A percentile compares a stretch with the other conserved stretches of the same genome.
Evolutionary conservation across 2,888 invertebrate genomes (phyloP).

Genomic region (Mimumesa dahlbomi): DNA sequence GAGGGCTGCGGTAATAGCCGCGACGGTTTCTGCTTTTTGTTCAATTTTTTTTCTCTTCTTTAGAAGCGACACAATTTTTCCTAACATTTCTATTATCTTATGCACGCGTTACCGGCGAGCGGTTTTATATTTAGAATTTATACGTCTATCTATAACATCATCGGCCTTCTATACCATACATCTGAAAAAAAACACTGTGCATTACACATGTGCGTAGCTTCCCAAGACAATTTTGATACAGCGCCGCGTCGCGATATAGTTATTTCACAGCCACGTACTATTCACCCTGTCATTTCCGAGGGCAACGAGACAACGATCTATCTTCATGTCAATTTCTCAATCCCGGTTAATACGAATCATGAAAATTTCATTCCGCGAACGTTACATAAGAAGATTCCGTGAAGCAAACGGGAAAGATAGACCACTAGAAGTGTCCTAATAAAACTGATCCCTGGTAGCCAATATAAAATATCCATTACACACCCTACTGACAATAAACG

Average conservation of each 20-base stretch:
- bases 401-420: too few relatives aligned
- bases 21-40: constrained; percentile 8
- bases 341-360: too few relatives aligned
- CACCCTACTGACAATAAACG: too few relatives aligned
- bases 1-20: too few relatives aligned
- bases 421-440: too few relatives aligned
- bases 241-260: constrained; percentile 27
- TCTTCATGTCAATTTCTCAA: background rate
- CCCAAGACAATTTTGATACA: constrained; percentile 62
- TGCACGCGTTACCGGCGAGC: constrained; percentile 42
- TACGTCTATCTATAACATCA: constrained; percentile 52
- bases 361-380: too few relatives aligned
- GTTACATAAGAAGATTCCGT: too few relatives aligned
- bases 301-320: background rate
- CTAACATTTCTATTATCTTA: constrained; percentile 58
- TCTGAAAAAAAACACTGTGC: constrained; percentile 45
- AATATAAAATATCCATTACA: too few relatives aligned
- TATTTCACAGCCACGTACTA: constrained; percentile 49
- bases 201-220: constrained; percentile 58
- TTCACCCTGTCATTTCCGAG: constrained; percentile 21
- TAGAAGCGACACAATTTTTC: constrained; percentile 49
- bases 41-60: constrained; percentile 13
- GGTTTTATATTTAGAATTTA: constrained; percentile 47
- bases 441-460: too few relatives aligned
- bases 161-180: constrained; percentile 48